phyloP scores from a whole-genome alignment of 2,888 invertebrate genomes.

The Pollenia griseotomentosa region DNA sequence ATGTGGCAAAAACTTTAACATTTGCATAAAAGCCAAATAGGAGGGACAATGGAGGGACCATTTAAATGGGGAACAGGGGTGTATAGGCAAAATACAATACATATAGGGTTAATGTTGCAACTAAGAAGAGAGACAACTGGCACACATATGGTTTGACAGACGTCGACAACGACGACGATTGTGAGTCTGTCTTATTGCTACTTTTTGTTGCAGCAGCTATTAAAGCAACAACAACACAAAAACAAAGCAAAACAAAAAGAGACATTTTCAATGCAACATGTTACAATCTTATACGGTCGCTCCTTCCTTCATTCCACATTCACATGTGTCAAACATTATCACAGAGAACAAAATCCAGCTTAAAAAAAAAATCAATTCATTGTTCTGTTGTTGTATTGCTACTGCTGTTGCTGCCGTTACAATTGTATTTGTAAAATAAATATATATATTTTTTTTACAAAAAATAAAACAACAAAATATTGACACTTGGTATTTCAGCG shows the following conservation, averaged over 20 bases:
- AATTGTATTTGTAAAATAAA: conserved; percentile 49
- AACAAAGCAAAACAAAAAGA: conserved; percentile 18
- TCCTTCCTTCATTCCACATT: conserved; percentile 61
- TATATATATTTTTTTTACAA: conserved; percentile 19
- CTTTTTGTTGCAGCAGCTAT: conserved; percentile 23
- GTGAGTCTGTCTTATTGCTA: conserved; percentile 45
- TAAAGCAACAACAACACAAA: conserved; percentile 44
- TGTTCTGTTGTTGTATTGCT: conserved; percentile 62
- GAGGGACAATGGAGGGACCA: conserved; percentile 31
- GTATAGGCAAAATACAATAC: conserved; percentile 18
- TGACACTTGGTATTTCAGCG: conserved; percentile 61
- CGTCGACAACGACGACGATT: conserved; percentile 48
- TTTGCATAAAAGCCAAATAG: conserved; percentile 65
- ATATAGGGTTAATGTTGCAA: conserved; percentile 64
- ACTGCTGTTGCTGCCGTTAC: conserved; percentile 10
- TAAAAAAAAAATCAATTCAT: conserved; percentile 55
- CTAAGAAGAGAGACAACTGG: conserved; percentile 67
- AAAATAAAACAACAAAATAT: conserved; percentile 46
- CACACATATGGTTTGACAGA: conserved; percentile 70
- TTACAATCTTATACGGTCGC: conserved; percentile 54
- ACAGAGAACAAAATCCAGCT: conserved; percentile 37
- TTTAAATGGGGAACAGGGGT: not conserved
- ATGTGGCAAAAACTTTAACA: conserved; percentile 66
- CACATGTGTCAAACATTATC: conserved; percentile 69
- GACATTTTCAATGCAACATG: conserved; percentile 65